These are phyloP conservation scores for Elgonia sp. DNA, from an alignment of 2,888 invertebrate species.

Conservation along the genomic window DNA sequence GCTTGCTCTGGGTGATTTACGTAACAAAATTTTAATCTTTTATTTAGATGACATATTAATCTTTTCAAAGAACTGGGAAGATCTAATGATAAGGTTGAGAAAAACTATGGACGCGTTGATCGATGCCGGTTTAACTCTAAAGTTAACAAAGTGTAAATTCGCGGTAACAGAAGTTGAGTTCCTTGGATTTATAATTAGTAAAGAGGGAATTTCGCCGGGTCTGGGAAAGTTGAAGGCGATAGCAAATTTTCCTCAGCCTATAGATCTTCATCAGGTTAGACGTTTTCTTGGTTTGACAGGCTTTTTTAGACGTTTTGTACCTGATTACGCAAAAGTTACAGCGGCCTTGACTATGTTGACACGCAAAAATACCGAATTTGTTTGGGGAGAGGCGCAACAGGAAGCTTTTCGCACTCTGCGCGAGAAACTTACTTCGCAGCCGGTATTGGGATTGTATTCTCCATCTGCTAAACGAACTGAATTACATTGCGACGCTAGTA, in stretches of 20 bases:
- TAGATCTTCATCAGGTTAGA: not conserved
- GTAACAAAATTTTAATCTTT: not conserved
- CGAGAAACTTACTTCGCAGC: not conserved
- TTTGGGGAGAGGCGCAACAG: not conserved
- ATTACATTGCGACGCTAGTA: not conserved
- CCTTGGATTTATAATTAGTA: not conserved
- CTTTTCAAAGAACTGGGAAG: not conserved
- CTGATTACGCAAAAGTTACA: not conserved
- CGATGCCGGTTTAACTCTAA: not conserved
- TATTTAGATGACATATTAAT: not conserved
- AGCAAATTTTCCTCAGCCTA: not conserved
- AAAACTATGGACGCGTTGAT: not conserved
- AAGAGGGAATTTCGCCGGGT: not conserved
- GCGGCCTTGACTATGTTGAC: not conserved
- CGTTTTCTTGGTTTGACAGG: not conserved
- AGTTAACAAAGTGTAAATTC: not conserved
- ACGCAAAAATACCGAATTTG: not conserved
- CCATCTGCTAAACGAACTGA: not conserved
- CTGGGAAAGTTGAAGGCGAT: not conserved
- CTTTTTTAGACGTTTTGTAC: not conserved
- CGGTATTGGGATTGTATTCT: not conserved
- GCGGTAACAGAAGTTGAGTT: not conserved
- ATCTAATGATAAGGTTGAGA: not conserved
- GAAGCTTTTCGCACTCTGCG: not conserved
- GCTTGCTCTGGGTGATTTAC: too few species aligned